Evolutionary conservation across 1,140 invertebrate genomes (phyloP), one percentile per base, ranked within the genome.

Genomic region (Adoxophyes honmai): DNA sequence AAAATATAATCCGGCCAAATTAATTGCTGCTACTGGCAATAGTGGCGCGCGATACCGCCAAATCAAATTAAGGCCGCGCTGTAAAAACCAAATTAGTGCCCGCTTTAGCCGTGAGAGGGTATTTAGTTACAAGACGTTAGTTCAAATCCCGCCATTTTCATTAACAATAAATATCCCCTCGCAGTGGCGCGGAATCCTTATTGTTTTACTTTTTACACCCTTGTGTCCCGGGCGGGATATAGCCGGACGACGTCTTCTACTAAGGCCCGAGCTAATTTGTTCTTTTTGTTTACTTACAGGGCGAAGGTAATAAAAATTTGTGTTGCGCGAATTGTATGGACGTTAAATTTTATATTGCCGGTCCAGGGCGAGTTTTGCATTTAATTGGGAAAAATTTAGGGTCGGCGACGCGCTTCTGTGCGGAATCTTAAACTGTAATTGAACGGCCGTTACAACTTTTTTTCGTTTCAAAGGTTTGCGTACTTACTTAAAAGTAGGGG

Each of bases 61-160:
- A 90, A 89, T 90, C 89, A 89, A 89, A 90, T 90, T 89, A 90
- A 88, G 82, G 78, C 81, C 77, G 79, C 86, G 89, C 88, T 88
- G 88, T 90, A 90, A 90, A 90, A 90, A 90, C 85, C 86, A 89
- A 90, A 90, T 90, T 90, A 89, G 88, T 90, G 88, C 81, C 81
- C 89, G 85, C 81, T 88, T 89, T 88, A 90, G 86, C 85, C 86
- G 82, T 84, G 83, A 83, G 86, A 82, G 84, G 81, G 86, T 83
- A 86, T 87, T 86, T 89, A 87, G 86, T 88, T 87, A 88, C 86
- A 89, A 90, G 86, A 90, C 88, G 87, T 88, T 89, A 87, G 86
- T 88, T 90, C 77, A 90, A 89, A 89, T 89, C 86, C 89, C 75
- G 80, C 87, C 85, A 87, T 89, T 89, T 89, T 89, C 87, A 89